phyloP scores from a whole-genome alignment of 2,113 vertebrate species.

The Dromaius novaehollandiae region DNA sequence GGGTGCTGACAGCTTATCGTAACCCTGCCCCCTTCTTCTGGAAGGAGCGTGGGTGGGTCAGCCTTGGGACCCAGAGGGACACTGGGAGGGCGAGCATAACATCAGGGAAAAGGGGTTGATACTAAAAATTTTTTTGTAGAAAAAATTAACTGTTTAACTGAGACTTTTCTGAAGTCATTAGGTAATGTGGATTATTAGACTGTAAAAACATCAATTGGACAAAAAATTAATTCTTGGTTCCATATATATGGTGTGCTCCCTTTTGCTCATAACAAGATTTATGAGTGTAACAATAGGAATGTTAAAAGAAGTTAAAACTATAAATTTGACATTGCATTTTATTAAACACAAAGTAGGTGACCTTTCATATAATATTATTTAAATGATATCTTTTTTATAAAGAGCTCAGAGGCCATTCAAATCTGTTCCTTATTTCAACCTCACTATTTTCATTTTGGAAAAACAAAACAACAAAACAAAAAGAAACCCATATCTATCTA shows the following conservation, averaged over 20 bases:
- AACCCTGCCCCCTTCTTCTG: neutral
- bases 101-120: neutral
- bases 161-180: neutral
- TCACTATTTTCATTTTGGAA: neutral
- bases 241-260: neutral
- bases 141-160: neutral
- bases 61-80: neutral
- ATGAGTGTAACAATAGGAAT: neutral
- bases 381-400: neutral
- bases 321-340: neutral
- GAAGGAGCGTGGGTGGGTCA: neutral
- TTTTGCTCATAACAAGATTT: neutral
- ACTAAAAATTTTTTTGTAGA: neutral
- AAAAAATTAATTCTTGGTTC: neutral
- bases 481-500: fast-evolving
- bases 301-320: neutral
- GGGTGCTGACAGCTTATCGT: neutral
- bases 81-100: neutral
- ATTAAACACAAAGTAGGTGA: neutral
- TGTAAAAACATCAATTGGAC: neutral
- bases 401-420: neutral
- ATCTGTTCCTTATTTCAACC: neutral
- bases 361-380: neutral
- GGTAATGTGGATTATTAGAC: neutral
- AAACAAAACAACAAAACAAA: neutral